phyloP scores from a whole-genome alignment of 2,888 invertebrate species.

The Anaspis maculata region DNA sequence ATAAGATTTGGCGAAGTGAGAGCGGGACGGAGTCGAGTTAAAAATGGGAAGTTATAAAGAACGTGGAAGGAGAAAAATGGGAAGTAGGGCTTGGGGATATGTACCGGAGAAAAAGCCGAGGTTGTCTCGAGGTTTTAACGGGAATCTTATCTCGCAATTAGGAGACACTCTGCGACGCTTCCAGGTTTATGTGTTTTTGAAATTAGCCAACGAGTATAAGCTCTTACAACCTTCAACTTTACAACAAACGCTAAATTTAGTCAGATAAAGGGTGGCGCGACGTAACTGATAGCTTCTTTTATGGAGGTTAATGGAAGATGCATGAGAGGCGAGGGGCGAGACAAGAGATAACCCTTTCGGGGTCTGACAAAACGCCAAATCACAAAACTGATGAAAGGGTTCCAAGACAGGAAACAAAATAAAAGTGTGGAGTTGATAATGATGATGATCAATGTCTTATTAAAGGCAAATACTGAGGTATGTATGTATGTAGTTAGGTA shows the following conservation, averaged over 20 bases:
- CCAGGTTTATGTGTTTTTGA: conserved; percentile 31
- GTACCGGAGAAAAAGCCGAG: conserved; percentile 25
- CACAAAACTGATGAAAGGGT: no score
- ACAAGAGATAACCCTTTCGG: no score
- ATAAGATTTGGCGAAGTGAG: not conserved
- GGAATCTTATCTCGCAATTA: conserved; percentile 35
- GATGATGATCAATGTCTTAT: no score
- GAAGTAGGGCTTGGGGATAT: not conserved
- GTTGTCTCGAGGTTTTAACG: conserved; percentile 25
- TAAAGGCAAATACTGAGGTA: no score
- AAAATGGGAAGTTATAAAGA: no score
- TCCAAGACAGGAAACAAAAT: no score
- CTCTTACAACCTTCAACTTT: conserved; percentile 21
- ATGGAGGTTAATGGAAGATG: conserved; percentile 15
- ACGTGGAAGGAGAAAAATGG: no score
- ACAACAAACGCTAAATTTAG: conserved; percentile 16
- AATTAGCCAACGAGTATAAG: conserved; percentile 30
- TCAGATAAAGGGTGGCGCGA: conserved; percentile 16
- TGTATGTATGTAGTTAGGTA: no score
- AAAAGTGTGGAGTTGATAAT: no score
- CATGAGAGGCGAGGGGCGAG: no score
- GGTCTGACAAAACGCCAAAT: no score
- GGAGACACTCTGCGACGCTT: conserved; percentile 25
- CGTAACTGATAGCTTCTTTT: conserved; percentile 16
- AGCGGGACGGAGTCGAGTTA: not conserved